These are phyloP conservation scores for Palythoa caribaeorum DNA, from an alignment of 92 coral and sea anemone genomes.

Conservation along the genomic window DNA sequence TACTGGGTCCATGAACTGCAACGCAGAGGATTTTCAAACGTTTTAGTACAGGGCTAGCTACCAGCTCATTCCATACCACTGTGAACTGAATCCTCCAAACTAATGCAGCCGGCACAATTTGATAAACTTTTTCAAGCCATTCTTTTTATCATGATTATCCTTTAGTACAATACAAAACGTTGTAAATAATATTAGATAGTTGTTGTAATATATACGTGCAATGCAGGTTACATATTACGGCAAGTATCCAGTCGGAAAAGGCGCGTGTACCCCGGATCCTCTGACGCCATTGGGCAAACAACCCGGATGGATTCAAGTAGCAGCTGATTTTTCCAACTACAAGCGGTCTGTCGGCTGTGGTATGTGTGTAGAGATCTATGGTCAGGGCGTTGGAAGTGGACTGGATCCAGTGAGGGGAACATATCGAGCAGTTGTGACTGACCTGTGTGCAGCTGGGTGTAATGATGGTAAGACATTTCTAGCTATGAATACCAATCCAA, in stretches of 20 bases:
- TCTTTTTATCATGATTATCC: neutral
- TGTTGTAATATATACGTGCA: too few relatives aligned
- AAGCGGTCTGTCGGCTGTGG: constrained; percentile 48
- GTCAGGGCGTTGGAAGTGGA: constrained; percentile 39
- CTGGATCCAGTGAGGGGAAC: constrained; percentile 51
- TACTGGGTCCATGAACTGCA: neutral
- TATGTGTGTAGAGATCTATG: constrained; percentile 47
- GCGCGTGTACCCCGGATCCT: constrained; percentile 50
- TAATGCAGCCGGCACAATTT: too few relatives aligned
- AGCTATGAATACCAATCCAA: neutral
- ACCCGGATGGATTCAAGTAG: constrained; percentile 50
- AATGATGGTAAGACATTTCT: constrained; percentile 15
- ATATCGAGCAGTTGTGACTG: constrained; percentile 36
- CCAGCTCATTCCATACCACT: too few relatives aligned
- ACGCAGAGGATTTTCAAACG: neutral
- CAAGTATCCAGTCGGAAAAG: constrained; percentile 39
- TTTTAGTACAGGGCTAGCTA: too few relatives aligned
- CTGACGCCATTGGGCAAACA: constrained; percentile 42
- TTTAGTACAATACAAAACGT: neutral
- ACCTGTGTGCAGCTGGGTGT: constrained; percentile 45
- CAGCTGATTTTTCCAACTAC: constrained; percentile 43
- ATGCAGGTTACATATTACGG: constrained; percentile 33
- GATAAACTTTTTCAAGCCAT: too few relatives aligned
- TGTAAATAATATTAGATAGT: too few relatives aligned
- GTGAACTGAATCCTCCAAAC: too few relatives aligned